phyloP scores from a whole-genome alignment of 2,113 vertebrate species.

The Fregata magnificens region DNA sequence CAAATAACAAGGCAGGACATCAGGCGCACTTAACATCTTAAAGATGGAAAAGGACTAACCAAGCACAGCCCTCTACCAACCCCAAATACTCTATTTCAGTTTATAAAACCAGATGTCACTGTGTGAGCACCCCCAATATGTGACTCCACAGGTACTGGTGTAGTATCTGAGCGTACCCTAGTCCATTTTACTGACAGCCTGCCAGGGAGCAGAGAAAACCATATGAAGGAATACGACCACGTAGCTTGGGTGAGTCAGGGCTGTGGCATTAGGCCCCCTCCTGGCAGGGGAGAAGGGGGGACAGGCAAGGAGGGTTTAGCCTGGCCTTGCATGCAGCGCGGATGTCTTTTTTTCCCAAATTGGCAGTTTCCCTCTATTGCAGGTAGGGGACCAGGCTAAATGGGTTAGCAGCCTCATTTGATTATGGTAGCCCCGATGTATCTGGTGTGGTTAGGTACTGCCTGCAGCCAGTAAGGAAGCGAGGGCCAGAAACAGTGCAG shows the following conservation, averaged over 20 bases:
- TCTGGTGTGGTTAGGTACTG: background rate
- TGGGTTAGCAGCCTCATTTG: background rate
- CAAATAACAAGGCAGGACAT: background rate
- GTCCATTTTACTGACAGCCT: background rate
- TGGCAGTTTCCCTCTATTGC: background rate
- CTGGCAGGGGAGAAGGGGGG: background rate
- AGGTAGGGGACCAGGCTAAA: background rate
- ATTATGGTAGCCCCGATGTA: background rate
- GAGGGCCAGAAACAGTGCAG: background rate
- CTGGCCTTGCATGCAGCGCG: background rate
- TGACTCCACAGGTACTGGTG: background rate
- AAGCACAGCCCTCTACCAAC: background rate
- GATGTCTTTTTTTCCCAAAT: background rate
- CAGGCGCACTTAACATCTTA: background rate
- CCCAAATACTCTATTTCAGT: background rate
- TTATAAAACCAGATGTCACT: background rate
- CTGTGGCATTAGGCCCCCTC: background rate
- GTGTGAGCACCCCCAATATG: background rate
- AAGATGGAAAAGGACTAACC: background rate
- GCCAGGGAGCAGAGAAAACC: background rate
- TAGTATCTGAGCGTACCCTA: background rate
- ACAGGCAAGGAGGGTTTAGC: background rate
- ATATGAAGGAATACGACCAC: fast-evolving
- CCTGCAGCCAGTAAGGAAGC: background rate
- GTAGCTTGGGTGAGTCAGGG: background rate